Base-by-base conservation (phyloP, 2,797 vertebrate genomes). In the Sciurus vulgaris region DNA sequence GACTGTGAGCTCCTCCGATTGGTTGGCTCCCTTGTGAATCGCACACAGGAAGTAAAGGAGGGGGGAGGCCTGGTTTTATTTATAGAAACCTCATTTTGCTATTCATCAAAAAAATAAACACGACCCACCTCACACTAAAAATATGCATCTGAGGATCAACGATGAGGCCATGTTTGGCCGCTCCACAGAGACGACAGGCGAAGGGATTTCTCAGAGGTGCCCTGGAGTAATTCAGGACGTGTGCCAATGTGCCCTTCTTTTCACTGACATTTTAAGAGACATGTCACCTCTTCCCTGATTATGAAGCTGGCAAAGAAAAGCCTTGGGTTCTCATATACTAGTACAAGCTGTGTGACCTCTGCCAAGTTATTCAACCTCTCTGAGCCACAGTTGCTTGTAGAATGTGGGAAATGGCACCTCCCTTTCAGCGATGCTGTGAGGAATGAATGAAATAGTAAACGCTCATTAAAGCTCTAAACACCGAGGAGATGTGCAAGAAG, bases 41-140 rank as follows among this genome's bases (percentile, higher is more conserved):
- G 97, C 96, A 92, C 97, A 97, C 96, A 94, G 98, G 98, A 98
- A 98, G 85, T 95, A 96, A 97, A 97, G 78, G 44, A 8, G 30
- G 47, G 81, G 30, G 13, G 22, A 94, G 95, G 96, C 89, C 76
- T 84, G 97, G 97, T 47, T 98, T 97, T 98, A 98, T 98, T 98
- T 98, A 98, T 98, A 98, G 98, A 98, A 98, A 94, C 61, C 91
- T 97, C 96, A 92, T 98, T 97, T 98, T 97, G 97, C 97, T 98
- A 97, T 98, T 98, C 98, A 98, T 98, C 98, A 98, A 96, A 95
- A 94, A 96, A 96, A 96, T 92, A 96, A 97, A 97, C 96, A 97
- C 96, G 97, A 82, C 98, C 97, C 95, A 96, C 96, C 95, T 97
- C 96, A 91, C 90, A 86, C 94, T 93, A 94, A 94, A 98, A 98